Conservation (phyloP, 2,888 invertebrate species). For the Phragmatobia fuliginosa region DNA sequence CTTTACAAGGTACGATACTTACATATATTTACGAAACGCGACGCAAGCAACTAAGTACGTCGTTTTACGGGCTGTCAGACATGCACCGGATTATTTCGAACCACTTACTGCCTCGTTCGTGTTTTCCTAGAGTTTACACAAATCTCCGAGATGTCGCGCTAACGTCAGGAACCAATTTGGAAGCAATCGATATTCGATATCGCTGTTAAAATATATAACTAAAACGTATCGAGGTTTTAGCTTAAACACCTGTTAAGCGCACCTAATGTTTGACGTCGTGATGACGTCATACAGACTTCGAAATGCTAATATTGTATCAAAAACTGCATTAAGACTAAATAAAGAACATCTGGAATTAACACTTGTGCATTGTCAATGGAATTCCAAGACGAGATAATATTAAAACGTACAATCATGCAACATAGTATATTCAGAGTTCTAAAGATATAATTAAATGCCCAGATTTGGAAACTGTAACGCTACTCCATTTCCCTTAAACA, state of each 20-base stretch:
- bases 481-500: too few species aligned
- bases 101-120: constrained; percentile 33
- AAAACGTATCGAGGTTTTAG: constrained; percentile 8
- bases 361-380: too few species aligned
- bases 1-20: constrained; percentile 4
- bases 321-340: too few species aligned
- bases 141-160: constrained; percentile 36
- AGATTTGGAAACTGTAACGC: too few species aligned
- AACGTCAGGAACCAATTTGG: constrained; percentile 56
- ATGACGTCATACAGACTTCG: background rate
- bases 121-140: constrained; percentile 53
- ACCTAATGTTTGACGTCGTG: background rate
- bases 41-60: constrained; percentile 34
- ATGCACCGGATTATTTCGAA: constrained; percentile 49
- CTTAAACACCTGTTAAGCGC: background rate
- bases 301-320: background rate
- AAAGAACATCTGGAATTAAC: too few species aligned
- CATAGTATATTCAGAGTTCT: too few species aligned
- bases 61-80: constrained; percentile 42
- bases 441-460: too few species aligned
- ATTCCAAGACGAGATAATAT: too few species aligned
- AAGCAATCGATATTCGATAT: constrained; percentile 55
- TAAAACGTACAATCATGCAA: too few species aligned
- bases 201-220: constrained; percentile 35
- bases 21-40: too few species aligned